Percentiles rank a stretch among this genome's conserved stretches.
Evolutionary conservation across 2,797 vertebrate species (phyloP).

Genomic region (Hydrolagus colliei): DNA sequence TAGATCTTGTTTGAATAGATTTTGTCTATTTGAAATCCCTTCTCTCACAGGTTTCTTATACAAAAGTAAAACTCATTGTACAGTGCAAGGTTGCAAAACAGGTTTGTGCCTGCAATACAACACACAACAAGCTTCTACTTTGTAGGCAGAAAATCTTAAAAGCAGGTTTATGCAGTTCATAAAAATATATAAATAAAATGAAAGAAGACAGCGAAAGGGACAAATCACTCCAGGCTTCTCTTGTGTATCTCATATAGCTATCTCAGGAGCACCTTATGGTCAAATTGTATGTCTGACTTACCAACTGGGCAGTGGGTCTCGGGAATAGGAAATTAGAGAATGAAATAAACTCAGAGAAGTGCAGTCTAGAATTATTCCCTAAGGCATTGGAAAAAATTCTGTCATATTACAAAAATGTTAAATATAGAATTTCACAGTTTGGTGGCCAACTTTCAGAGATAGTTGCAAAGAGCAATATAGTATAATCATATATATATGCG

Average conservation of each 20-base stretch:
- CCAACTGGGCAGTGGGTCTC: background rate
- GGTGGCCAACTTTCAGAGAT: too few relatives aligned
- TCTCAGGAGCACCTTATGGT: background rate
- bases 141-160: background rate
- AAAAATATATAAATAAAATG: background rate
- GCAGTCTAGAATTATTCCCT: too few relatives aligned
- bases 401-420: too few relatives aligned
- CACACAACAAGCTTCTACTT: background rate
- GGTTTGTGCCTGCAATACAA: background rate
- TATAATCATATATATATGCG: too few relatives aligned
- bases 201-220: background rate
- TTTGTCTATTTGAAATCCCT: background rate
- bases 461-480: too few relatives aligned
- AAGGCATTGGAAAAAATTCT: too few relatives aligned
- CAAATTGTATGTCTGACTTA: background rate
- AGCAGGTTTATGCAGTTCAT: background rate
- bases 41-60: too few relatives aligned
- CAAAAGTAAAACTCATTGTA: background rate
- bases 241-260: background rate
- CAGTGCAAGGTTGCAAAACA: background rate
- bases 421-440: too few relatives aligned
- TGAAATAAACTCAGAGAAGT: too few relatives aligned
- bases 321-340: background rate
- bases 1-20: background rate
- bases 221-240: background rate